phyloP scores from a whole-genome alignment of 2,888 invertebrate genomes.

The Ypsolopha scabrella region DNA sequence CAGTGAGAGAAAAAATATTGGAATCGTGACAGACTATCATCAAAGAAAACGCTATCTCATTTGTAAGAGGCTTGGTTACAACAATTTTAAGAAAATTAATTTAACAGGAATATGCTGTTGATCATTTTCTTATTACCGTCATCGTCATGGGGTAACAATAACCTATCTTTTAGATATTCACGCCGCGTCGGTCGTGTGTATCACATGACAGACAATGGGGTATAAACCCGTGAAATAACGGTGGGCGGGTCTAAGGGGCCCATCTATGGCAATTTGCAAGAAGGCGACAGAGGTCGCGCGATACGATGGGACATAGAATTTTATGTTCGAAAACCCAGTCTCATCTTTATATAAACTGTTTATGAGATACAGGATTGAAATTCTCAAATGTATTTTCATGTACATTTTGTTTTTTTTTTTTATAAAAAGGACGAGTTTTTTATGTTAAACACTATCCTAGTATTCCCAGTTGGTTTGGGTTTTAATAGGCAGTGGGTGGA shows the following conservation, averaged over 20 bases:
- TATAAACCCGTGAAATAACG: slow-evolving; percentile 34
- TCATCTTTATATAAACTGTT: slow-evolving; percentile 10
- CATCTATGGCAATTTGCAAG: background rate
- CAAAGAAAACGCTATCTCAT: too few relatives aligned
- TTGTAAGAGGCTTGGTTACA: too few relatives aligned
- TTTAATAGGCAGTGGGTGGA: too few relatives aligned
- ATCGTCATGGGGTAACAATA: background rate
- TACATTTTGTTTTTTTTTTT: background rate
- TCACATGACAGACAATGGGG: slow-evolving; percentile 35
- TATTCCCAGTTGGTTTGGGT: too few relatives aligned
- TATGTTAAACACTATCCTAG: too few relatives aligned
- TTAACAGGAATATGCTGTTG: too few relatives aligned
- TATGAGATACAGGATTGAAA: slow-evolving; percentile 15
- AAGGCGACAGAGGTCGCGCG: background rate
- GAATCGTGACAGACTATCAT: too few relatives aligned
- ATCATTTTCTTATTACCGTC: too few relatives aligned
- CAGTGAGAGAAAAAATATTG: too few relatives aligned
- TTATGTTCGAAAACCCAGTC: slow-evolving; percentile 16
- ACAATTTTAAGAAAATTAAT: too few relatives aligned
- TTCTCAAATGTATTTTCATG: slow-evolving; percentile 2
- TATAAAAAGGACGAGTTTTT: background rate
- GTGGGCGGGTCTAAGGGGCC: slow-evolving; percentile 6
- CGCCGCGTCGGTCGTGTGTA: slow-evolving; percentile 12
- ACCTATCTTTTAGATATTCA: background rate
- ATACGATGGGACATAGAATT: slow-evolving; percentile 14